Evolutionary conservation across 2,113 vertebrate genomes (phyloP).

Genomic region (Spermophilus dauricus): DNA sequence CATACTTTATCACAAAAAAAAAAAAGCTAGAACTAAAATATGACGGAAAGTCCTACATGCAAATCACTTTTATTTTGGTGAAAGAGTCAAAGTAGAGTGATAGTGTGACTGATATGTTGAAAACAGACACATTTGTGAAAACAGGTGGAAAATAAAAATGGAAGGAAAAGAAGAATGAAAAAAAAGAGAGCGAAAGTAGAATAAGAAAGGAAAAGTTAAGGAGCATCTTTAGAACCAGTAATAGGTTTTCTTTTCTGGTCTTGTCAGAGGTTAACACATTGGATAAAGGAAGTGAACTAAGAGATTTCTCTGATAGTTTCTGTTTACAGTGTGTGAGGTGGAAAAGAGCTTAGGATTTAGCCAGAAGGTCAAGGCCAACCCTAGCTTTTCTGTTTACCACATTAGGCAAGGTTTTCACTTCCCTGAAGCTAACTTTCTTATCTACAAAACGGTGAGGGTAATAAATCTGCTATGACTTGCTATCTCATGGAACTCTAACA

Average conservation of each 20-base stretch:
- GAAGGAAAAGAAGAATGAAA: neutral
- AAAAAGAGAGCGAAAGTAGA: neutral
- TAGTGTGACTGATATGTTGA: neutral
- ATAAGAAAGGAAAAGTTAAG: neutral
- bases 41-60: neutral
- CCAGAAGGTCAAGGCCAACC: neutral
- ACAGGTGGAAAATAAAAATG: neutral
- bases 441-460: neutral
- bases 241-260: neutral
- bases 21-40: neutral
- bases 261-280: neutral
- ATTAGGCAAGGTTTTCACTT: neutral
- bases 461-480: neutral
- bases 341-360: neutral
- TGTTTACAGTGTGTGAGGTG: neutral
- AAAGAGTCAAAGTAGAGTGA: neutral
- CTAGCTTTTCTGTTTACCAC: neutral
- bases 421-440: neutral
- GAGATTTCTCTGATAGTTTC: conserved; percentile 21
- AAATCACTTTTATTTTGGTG: neutral
- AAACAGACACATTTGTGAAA: neutral
- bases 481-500: neutral
- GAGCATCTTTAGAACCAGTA: neutral
- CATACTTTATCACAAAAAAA: neutral
- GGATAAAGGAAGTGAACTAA: neutral